These are phyloP conservation scores for Sebastiscus albofasciatus DNA, from an alignment of 2,797 vertebrate species.

Conservation along the genomic window DNA sequence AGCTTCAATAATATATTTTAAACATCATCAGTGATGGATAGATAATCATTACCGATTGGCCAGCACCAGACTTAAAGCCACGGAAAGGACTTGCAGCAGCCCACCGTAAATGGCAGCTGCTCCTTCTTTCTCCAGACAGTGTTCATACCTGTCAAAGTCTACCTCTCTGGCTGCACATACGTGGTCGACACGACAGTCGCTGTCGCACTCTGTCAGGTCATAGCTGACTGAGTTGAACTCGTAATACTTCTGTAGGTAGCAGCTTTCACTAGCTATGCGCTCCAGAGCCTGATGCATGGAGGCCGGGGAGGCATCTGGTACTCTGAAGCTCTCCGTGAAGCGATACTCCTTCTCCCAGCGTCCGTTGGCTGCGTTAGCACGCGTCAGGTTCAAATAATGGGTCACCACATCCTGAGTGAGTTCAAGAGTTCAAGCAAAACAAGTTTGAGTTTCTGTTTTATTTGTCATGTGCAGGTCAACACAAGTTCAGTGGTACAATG, in stretches of 20 bases:
- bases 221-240: constrained; percentile 92
- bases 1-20: neutral
- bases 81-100: constrained; percentile 56
- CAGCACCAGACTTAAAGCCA: constrained; percentile 53
- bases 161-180: constrained; percentile 90
- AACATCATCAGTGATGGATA: neutral
- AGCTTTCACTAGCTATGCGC: constrained; percentile 67
- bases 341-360: constrained; percentile 93
- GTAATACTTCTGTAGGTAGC: constrained; percentile 88
- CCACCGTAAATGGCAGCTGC: constrained; percentile 19
- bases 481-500: no score
- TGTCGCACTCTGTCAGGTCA: constrained; percentile 81
- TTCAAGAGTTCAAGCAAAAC: neutral
- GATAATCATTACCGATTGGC: constrained; percentile 16
- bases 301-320: constrained; percentile 81
- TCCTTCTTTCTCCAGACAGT: constrained; percentile 80
- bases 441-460: no score
- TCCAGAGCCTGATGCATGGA: constrained; percentile 88
- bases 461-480: no score
- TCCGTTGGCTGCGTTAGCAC: constrained; percentile 80
- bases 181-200: constrained; percentile 85
- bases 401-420: constrained; percentile 89
- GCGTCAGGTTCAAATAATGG: constrained; percentile 91
- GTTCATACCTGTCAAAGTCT: constrained; percentile 82
- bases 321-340: constrained; percentile 87